Percentiles rank a stretch among this genome's conserved stretches.
phyloP scores from a whole-genome alignment of 2,113 vertebrate species.

The Myrmophylax atrothorax region DNA sequence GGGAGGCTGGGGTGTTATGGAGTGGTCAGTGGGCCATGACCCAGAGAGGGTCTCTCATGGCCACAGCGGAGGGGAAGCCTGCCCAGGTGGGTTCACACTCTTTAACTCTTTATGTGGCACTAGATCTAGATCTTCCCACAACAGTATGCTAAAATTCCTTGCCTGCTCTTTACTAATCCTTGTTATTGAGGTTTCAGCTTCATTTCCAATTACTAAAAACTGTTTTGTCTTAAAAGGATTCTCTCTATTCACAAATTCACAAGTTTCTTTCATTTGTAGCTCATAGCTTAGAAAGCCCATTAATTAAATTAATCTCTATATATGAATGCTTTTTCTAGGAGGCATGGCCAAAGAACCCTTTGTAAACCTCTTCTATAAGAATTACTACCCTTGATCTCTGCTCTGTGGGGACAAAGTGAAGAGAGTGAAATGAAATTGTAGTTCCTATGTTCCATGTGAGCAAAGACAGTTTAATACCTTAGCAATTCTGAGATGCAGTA shows the following conservation, averaged over 20 bases:
- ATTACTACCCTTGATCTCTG: background rate
- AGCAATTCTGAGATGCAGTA: background rate
- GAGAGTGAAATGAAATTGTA: background rate
- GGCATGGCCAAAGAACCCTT: background rate
- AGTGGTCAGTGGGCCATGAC: background rate
- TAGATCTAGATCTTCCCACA: background rate
- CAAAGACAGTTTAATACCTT: background rate
- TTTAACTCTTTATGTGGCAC: background rate
- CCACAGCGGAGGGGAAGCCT: background rate
- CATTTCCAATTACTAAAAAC: background rate
- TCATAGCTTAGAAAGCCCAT: background rate
- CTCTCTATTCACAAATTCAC: background rate
- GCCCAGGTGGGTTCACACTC: background rate
- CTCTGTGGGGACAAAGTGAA: background rate
- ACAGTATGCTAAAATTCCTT: rapidly evolving
- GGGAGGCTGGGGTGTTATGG: background rate
- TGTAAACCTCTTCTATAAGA: background rate
- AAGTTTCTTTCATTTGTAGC: background rate
- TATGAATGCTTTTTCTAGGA: background rate
- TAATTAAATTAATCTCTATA: background rate
- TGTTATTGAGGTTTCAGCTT: background rate
- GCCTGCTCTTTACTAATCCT: background rate
- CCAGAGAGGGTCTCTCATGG: background rate
- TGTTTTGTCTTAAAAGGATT: background rate
- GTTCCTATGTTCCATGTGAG: background rate